These are phyloP conservation scores for Eupithecia subfuscata DNA, from an alignment of 2,888 invertebrate species.

Conservation along the genomic window DNA sequence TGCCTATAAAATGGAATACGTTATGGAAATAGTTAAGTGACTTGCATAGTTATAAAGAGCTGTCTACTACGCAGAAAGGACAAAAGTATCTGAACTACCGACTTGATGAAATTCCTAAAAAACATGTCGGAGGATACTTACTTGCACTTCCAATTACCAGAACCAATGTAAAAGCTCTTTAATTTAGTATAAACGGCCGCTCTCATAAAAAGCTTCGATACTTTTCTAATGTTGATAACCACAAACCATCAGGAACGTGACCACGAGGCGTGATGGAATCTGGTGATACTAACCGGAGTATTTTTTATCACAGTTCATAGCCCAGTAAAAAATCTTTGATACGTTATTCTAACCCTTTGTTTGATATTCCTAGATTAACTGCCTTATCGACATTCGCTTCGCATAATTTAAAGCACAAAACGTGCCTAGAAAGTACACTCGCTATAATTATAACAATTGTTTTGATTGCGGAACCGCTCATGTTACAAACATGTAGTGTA, in stretches of 20 bases:
- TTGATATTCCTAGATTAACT: conserved; percentile 18
- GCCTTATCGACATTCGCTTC: conserved; percentile 17
- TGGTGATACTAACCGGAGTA: conserved; percentile 40
- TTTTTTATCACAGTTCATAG: conserved; percentile 37
- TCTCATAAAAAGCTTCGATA: conserved; percentile 46
- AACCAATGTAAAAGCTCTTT: conserved; percentile 29
- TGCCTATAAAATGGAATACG: conserved; percentile 47
- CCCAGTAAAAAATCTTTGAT: conserved; percentile 2
- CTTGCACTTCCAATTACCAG: neutral
- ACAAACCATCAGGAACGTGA: conserved; percentile 56
- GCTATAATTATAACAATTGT: conserved; percentile 58
- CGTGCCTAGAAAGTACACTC: conserved; percentile 59
- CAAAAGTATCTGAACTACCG: neutral
- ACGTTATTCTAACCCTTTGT: conserved; percentile 7
- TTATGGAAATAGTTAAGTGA: conserved; percentile 41
- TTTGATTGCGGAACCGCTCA: conserved; percentile 56
- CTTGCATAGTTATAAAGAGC: conserved; percentile 17
- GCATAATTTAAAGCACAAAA: conserved; percentile 43
- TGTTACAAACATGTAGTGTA: conserved; percentile 49
- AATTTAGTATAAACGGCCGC: conserved; percentile 38
- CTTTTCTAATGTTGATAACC: conserved; percentile 45
- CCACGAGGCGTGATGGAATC: conserved; percentile 56
- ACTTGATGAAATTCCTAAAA: neutral
- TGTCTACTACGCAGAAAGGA: neutral
- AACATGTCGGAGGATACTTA: neutral